A percentile compares a stretch with the other conserved stretches of the same genome.
These are phyloP conservation scores for Dichetophora obliterata DNA, from an alignment of 2,888 invertebrate species.

Conservation along the genomic window DNA sequence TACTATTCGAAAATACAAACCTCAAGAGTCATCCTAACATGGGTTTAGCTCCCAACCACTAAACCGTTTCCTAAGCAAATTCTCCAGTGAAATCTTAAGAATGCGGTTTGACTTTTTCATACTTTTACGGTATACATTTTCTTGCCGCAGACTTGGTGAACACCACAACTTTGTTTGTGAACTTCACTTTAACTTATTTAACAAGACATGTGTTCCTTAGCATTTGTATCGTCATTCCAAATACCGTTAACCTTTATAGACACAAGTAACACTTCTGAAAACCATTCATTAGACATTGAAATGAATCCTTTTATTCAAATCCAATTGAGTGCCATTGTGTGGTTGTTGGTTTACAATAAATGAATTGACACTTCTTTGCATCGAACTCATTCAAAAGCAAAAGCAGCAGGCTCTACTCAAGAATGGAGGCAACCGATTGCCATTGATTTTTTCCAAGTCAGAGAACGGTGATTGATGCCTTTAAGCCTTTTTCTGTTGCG, in stretches of 20 bases:
- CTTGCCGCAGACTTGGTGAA: too few species aligned
- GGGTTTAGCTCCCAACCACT: too few species aligned
- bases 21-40: too few species aligned
- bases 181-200: too few species aligned
- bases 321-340: constrained; percentile 31
- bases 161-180: too few species aligned
- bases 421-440: not conserved
- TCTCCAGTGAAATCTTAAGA: too few species aligned
- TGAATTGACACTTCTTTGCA: constrained; percentile 23
- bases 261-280: not conserved
- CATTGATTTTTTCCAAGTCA: not conserved
- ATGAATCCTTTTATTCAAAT: constrained; percentile 26
- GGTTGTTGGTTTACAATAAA: constrained; percentile 3
- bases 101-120: too few species aligned
- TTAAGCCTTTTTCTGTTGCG: constrained; percentile 11
- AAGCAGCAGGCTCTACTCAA: constrained; percentile 7
- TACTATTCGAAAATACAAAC: too few species aligned
- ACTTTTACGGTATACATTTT: too few species aligned
- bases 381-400: constrained; percentile 9
- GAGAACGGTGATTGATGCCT: constrained; percentile 17
- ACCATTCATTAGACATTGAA: not conserved
- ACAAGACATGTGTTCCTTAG: too few species aligned
- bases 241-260: constrained; percentile 16
- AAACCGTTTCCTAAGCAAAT: too few species aligned
- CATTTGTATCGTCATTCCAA: too few species aligned